Base-by-base conservation (phyloP, 2,113 vertebrate species). In the Emydura subglobosa region DNA sequence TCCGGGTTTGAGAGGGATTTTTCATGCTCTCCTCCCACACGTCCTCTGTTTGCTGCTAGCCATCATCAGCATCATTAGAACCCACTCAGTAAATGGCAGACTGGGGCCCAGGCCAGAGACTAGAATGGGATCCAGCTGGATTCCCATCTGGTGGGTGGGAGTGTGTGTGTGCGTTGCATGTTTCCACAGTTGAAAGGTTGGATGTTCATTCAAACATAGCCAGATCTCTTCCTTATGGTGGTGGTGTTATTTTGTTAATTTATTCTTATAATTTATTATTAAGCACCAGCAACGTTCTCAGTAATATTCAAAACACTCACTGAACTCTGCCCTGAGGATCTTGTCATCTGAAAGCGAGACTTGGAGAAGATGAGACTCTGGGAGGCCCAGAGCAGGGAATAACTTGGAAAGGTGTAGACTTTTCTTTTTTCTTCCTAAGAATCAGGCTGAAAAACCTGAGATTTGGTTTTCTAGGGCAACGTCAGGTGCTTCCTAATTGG, bases 211-310 rank as follows among this genome's bases (percentile, higher is more conserved):
- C 42, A 68, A 2, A 8, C 49, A 24, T 13, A 76, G 61, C 34
- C 25, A 78, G 49, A 42, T 84, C 54, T 85, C 65, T 54, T 21
- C 3, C 25, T 57, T 12, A 19, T 82, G 31, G 7, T 31, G 49
- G 82, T 79, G 74, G 53, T 7, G 2, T 59, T 81, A 65, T 29
- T 22, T 85, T 53, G 8, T 50, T 85, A 61, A 68, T 8, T 11
- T 39, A 86, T 83, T 78, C 76, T 92, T 92, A 39, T 94, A 29
- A 34, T 91, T 89, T 47, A n/a, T 19, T 87, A 5, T 76, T 93
- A 79, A 39, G 21, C 83, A 51, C 16, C 4, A 42, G 6, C 1
- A 47, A 31, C 81, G 6, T 74, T 24, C 3, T 74, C 72, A 76
- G 39, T 61, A 53, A 34, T 29, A 34, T 12, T 90, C 49, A 34